Percentiles rank a stretch among this genome's conserved stretches.
phyloP scores from a whole-genome alignment of 2,888 invertebrate species.

The Acronicta aceris region DNA sequence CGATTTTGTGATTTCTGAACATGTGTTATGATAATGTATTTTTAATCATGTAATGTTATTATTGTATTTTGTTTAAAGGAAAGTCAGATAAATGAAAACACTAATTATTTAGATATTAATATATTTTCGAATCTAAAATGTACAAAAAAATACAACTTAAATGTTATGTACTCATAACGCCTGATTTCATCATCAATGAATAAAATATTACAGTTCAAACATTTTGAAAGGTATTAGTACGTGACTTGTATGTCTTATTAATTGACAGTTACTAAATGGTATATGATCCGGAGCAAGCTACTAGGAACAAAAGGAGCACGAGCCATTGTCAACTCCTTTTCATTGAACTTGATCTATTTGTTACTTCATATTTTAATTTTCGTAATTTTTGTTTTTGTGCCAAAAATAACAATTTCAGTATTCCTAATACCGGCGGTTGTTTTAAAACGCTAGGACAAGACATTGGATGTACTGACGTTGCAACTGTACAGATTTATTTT shows the following conservation, averaged over 20 bases:
- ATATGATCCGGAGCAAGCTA: constrained; percentile 79
- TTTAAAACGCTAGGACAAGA: constrained; percentile 81
- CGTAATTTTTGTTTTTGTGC: constrained; percentile 69
- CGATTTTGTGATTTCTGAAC: too few species aligned
- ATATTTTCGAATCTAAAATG: constrained; percentile 93
- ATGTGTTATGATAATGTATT: too few species aligned
- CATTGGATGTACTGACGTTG: constrained; percentile 77
- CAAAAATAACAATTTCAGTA: constrained; percentile 84
- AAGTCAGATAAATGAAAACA: constrained; percentile 66
- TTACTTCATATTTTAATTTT: constrained; percentile 55
- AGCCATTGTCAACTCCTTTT: constrained; percentile 70
- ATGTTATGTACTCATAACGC: constrained; percentile 90
- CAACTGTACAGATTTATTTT: constrained; percentile 75
- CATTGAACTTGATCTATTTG: constrained; percentile 57
- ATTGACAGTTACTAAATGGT: constrained; percentile 83
- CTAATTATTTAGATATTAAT: constrained; percentile 89
- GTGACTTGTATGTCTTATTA: constrained; percentile 74
- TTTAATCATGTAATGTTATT: too few species aligned
- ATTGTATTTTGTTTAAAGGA: neutral
- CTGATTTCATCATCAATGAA: constrained; percentile 81
- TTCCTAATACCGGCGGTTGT: constrained; percentile 87
- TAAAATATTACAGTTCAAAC: constrained; percentile 77
- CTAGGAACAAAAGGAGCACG: constrained; percentile 83
- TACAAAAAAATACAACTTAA: constrained; percentile 93
- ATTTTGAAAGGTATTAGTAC: constrained; percentile 73